Base-by-base conservation (phyloP, 2,888 invertebrate species). In the Hetaerina titia region DNA sequence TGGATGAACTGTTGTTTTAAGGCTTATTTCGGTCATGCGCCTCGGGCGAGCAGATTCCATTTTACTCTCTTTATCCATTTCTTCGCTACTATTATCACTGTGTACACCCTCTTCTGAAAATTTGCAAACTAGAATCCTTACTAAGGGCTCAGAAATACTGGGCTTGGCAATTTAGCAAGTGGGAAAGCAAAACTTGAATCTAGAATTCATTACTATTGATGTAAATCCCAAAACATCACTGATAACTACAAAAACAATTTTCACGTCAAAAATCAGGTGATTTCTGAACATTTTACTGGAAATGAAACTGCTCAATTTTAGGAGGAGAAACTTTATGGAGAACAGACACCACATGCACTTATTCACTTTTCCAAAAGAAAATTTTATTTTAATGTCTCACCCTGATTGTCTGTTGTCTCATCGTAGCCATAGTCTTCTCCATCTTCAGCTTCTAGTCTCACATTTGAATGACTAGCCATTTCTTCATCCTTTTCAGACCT, bases 1-100 rank as follows among this genome's bases (percentile, higher is more conserved):
- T 96, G 99, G 99, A 97, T 98, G 98, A 97, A 98, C 98, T 97
- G 98, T 98, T 97, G 98, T 98, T 97, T 98, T 98, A 96, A 98
- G 98, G 97, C 98, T 98, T 96, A 98, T 97, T 97, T 99, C 98
- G 95, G 99, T 99, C 97, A 99, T 97, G 95, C 99, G 98, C 96
- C 99, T 97, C 96, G 99, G 99, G 96, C 98, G 97, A 96, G 98
- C 98, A 96, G 98, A 97, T 90, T 97, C 97, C 96, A 96, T 97
- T 96, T 96, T 96, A 95, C 96, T 96, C 95, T 96, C 97, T 96
- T 96, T 96, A 96, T 97, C 96, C 95, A 96, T 96, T 96, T 97
- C 96, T 96, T 97, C 97, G 96, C 96, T 96, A 95, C 95, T 96
- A 95, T 96, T 96, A 95, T 97, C 97, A 95, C 96, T 96, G 95